Evolutionary conservation across 2,797 vertebrate species (phyloP).

Genomic region (Acanthopagrus latus): DNA sequence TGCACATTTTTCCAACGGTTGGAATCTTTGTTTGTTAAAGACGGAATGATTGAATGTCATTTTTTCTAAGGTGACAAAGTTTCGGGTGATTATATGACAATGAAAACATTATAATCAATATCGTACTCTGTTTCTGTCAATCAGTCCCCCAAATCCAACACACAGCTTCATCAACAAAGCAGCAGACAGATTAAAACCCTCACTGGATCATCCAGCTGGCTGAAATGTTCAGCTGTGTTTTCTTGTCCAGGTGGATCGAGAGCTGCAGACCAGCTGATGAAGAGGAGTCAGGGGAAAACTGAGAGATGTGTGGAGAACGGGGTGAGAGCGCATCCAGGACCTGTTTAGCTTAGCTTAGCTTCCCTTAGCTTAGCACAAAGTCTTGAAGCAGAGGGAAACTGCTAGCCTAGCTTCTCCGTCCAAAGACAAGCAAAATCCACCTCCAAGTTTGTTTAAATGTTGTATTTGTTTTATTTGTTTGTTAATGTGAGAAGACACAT

Average conservation of each 20-base stretch:
- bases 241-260: constrained; percentile 81
- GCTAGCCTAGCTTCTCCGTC: not conserved
- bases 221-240: not conserved
- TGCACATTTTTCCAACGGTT: too few species aligned
- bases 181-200: not conserved
- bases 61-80: too few species aligned
- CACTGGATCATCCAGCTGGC: not conserved
- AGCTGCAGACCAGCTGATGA: constrained; percentile 83
- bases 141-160: too few species aligned
- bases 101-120: too few species aligned
- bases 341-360: too few species aligned
- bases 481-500: too few species aligned
- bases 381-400: not conserved
- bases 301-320: constrained; percentile 91
- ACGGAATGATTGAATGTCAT: too few species aligned
- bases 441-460: too few species aligned
- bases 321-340: constrained; percentile 78
- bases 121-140: too few species aligned
- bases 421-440: not conserved
- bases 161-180: not conserved
- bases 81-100: too few species aligned
- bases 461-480: too few species aligned
- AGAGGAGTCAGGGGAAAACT: constrained; percentile 88
- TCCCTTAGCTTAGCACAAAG: constrained; percentile 13
- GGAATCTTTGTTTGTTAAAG: too few species aligned